A percentile compares a stretch with the other conserved stretches of the same genome.
These are phyloP conservation scores for Apodemus sylvaticus DNA, from an alignment of 2,113 vertebrate genomes.

Conservation along the genomic window DNA sequence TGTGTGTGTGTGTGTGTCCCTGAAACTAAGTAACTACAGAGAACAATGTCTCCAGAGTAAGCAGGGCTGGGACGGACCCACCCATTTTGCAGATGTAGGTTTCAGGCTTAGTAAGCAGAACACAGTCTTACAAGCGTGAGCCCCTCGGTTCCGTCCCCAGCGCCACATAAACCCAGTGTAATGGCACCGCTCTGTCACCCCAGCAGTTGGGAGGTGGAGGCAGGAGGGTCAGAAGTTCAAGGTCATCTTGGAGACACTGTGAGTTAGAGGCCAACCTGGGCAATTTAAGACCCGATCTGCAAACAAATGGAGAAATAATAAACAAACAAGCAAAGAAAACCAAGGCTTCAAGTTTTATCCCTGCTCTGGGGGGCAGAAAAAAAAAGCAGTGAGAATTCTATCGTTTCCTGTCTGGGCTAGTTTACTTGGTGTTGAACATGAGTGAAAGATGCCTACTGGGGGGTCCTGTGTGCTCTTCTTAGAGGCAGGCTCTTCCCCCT, in stretches of 20 bases:
- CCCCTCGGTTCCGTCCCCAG: neutral
- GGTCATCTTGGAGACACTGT: neutral
- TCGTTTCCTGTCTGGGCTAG: neutral
- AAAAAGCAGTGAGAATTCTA: neutral
- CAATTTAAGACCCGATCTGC: neutral
- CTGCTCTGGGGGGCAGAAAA: neutral
- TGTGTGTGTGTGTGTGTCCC: no score
- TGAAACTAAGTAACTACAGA: neutral
- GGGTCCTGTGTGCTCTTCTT: neutral
- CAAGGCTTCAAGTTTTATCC: neutral
- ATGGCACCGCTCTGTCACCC: neutral
- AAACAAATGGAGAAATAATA: neutral
- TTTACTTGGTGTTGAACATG: neutral
- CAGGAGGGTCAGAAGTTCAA: neutral
- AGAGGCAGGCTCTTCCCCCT: neutral
- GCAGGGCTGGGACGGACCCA: neutral
- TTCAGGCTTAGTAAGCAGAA: neutral
- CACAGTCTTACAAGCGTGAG: no score
- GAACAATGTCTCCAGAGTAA: neutral
- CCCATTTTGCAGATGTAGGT: neutral
- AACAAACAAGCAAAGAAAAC: neutral
- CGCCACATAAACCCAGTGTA: neutral
- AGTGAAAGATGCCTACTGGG: neutral
- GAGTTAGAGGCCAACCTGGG: neutral
- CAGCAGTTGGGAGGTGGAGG: neutral